Percentiles rank a stretch among this genome's conserved stretches.
These are phyloP conservation scores for Tenebrosternarchus preto DNA, from an alignment of 2,113 vertebrate genomes.

Conservation along the genomic window DNA sequence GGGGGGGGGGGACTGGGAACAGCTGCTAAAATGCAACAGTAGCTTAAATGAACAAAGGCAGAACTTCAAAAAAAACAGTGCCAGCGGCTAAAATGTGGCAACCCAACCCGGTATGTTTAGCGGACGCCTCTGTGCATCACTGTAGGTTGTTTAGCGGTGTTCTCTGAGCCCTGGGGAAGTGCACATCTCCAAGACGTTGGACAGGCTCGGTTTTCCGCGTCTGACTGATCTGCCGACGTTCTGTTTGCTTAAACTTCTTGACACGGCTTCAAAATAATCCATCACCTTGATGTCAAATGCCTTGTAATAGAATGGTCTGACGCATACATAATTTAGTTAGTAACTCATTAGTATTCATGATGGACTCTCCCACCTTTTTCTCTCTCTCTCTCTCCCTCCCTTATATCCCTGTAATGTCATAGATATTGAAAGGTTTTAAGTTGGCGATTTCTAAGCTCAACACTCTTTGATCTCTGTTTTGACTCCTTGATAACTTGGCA, in stretches of 20 bases:
- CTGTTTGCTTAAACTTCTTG: slow-evolving; percentile 42
- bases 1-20: slow-evolving; percentile 1
- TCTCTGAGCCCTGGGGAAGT: neutral
- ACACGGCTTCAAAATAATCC: slow-evolving; percentile 45
- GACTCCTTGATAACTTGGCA: too few species aligned
- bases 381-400: neutral
- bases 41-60: neutral
- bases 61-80: neutral
- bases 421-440: too few species aligned
- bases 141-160: neutral
- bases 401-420: too few species aligned
- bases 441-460: too few species aligned
- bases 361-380: neutral
- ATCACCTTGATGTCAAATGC: slow-evolving; percentile 44
- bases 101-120: neutral
- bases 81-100: neutral
- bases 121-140: neutral
- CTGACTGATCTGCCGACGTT: neutral
- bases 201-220: neutral
- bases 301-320: slow-evolving; percentile 20
- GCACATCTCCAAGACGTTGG: neutral
- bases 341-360: slow-evolving; percentile 45
- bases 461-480: too few species aligned
- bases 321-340: slow-evolving; percentile 45
- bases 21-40: slow-evolving; percentile 44